These are phyloP conservation scores for Ophion ventricosus DNA, from an alignment of 2,888 invertebrate species.

Conservation along the genomic window DNA sequence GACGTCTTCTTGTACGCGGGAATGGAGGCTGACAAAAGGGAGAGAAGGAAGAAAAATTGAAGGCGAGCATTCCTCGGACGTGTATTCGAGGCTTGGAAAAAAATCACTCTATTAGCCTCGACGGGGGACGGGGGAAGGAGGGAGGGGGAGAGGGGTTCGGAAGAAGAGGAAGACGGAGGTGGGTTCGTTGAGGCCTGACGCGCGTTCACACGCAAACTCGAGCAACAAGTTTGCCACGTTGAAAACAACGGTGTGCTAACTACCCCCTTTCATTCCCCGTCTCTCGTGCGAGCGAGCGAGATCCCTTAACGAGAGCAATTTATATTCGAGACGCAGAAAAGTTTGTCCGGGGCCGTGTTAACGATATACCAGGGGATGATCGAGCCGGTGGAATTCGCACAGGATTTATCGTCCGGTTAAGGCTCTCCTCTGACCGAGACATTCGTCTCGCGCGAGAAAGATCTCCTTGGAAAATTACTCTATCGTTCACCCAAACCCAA, in stretches of 20 bases:
- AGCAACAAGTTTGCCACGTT: conserved; percentile 78
- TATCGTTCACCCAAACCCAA: not conserved
- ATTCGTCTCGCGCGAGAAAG: conserved; percentile 68
- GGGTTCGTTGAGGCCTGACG: conserved; percentile 12
- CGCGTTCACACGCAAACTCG: conserved; percentile 43
- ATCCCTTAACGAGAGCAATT: conserved; percentile 80
- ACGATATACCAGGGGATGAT: conserved; percentile 50
- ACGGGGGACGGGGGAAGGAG: conserved; percentile 49
- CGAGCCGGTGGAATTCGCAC: conserved; percentile 41
- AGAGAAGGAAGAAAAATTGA: conserved; percentile 34
- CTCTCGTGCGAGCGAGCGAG: too few species aligned
- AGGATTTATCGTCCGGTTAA: conserved; percentile 79
- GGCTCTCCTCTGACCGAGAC: conserved; percentile 71
- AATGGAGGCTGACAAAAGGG: conserved; percentile 16
- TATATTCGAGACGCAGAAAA: conserved; percentile 72
- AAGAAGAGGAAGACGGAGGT: conserved; percentile 67
- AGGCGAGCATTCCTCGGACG: conserved; percentile 56
- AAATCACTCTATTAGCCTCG: conserved; percentile 82
- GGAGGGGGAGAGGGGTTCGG: conserved; percentile 6
- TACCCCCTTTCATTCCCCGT: conserved; percentile 61
- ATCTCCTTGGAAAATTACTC: conserved; percentile 41
- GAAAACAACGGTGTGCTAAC: conserved; percentile 80
- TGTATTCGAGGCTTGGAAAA: conserved; percentile 76
- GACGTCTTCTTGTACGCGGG: conserved; percentile 64
- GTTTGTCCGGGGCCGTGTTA: conserved; percentile 29